Base-by-base conservation (phyloP, 2,888 invertebrate genomes). In the Steinernema scapterisci region DNA sequence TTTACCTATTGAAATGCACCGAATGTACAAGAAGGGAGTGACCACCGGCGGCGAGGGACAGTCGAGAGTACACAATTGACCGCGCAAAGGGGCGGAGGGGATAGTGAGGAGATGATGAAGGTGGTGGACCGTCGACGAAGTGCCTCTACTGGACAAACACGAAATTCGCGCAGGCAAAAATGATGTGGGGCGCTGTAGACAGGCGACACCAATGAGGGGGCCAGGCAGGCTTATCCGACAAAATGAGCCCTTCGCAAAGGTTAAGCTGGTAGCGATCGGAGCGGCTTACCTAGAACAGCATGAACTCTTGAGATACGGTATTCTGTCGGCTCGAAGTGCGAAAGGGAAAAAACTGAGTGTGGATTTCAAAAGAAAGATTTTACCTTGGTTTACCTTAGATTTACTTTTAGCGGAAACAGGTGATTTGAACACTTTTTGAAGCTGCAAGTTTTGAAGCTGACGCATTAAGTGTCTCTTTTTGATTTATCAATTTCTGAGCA, bases 91-190 rank as follows among this genome's bases (percentile, higher is more conserved):
- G 63, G 31, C n/a, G n/a, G 63, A 11, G 9, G 38, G 52, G 52
- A 19, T 23, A 52, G 52, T 52, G 23, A 23, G 19, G 38, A 38
- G 38, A 38, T 38, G 48, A 48, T 54, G 21, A 13, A 63, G 63
- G 63, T 63, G 63, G 63, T 25, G 31, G 31, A 31, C 63, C 19
- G 63, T 63, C 63, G 31, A 27, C 63, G 31, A 23, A 52, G 52
- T 9, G 63, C 5, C 31, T 63, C 63, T 13, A 63, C 63, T 63
- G 63, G 63, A 63, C 63, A 63, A 63, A 63, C 63, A 63, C 27
- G 19, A 63, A 63, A 63, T 63, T 31, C 38, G 63, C 38, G 31
- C 63, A 52, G 52, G 63, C 63, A 63, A 63, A 31, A 63, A 63
- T 27, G 27, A 31, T 63, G 63, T 27, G 31, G 38, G 63, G 63